Conservation (phyloP, 1,140 invertebrate species). For the Globodera rostochiensis region DNA sequence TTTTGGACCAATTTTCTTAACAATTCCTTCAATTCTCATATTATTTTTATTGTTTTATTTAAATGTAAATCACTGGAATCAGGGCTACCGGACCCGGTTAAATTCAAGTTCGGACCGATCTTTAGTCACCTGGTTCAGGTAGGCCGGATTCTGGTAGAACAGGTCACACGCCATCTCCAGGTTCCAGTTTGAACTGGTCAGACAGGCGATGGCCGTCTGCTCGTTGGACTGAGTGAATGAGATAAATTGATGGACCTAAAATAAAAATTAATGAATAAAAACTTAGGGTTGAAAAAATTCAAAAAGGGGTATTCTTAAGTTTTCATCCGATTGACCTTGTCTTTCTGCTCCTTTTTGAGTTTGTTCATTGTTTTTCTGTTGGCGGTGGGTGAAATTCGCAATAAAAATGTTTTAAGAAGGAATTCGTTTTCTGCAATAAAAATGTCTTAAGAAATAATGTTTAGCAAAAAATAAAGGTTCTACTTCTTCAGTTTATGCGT, state of each 20-base stretch:
- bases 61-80: no score
- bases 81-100: no score
- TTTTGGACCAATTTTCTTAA: no score
- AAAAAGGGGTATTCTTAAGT: no score
- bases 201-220: conserved; percentile 32
- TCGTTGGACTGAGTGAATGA: conserved; percentile 39
- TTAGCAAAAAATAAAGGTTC: no score
- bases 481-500: no score
- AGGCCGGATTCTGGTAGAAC: conserved; percentile 44
- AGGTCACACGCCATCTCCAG: conserved; percentile 45
- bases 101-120: neutral
- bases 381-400: neutral
- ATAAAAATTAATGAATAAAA: neutral
- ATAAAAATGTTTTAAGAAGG: no score
- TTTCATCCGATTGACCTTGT: conserved; percentile 21
- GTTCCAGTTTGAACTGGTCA: conserved; percentile 44
- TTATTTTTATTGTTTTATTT: no score
- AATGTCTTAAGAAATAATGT: no score
- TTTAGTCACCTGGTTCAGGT: conserved; percentile 23
- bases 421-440: neutral
- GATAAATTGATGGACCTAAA: conserved; percentile 38
- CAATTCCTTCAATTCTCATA: no score
- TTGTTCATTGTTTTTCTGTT: conserved; percentile 14
- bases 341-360: conserved; percentile 40
- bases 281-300: no score